Evolutionary conservation across 2,888 invertebrate species (phyloP).

Genomic region (Adelphocoris suturalis): DNA sequence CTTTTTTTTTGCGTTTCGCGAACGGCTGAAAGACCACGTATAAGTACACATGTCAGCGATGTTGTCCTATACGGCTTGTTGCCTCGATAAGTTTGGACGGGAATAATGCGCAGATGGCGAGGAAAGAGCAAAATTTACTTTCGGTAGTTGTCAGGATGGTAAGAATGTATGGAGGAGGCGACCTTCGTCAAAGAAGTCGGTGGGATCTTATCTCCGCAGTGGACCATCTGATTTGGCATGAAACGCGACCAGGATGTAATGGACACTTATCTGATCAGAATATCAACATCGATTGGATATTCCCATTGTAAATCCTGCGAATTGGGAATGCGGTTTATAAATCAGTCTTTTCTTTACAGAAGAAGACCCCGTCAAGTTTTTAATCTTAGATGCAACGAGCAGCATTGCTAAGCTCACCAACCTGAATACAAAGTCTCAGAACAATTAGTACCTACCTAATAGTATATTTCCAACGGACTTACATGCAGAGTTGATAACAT

Average conservation of each 20-base stretch:
- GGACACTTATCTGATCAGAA: not conserved
- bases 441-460: too few species aligned
- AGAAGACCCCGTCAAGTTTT: too few species aligned
- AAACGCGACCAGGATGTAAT: not conserved
- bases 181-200: not conserved
- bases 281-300: not conserved
- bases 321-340: not conserved
- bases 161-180: not conserved
- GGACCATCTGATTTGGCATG: not conserved
- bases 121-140: conserved; percentile 3
- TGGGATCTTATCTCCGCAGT: too few species aligned
- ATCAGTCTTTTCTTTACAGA: not conserved
- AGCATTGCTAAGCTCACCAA: too few species aligned
- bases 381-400: too few species aligned
- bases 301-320: not conserved
- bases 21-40: not conserved
- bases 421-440: too few species aligned
- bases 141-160: not conserved
- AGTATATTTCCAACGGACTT: too few species aligned
- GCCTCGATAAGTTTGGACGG: not conserved
- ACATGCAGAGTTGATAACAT: too few species aligned
- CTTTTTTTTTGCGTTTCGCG: not conserved
- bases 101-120: not conserved
- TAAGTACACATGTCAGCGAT: not conserved
- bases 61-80: not conserved